phyloP scores from a whole-genome alignment of 2,113 vertebrate genomes.

The Cebus imitator region DNA sequence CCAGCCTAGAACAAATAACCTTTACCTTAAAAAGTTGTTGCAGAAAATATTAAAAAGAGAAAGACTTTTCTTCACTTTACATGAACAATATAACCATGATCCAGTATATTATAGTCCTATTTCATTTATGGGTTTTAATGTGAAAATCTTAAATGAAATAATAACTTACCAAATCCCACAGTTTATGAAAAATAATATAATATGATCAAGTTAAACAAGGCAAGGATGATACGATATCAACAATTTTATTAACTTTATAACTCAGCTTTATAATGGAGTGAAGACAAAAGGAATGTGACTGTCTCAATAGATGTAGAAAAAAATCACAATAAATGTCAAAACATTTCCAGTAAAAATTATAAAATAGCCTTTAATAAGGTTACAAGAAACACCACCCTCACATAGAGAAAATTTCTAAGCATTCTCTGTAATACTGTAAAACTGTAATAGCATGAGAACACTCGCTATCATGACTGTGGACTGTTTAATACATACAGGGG shows the following conservation, averaged over 20 bases:
- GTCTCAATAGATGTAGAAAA: background rate
- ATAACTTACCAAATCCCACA: background rate
- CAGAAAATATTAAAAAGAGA: background rate
- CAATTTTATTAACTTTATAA: background rate
- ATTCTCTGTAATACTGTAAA: background rate
- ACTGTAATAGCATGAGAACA: background rate
- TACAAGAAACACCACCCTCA: background rate
- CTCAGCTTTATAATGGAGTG: background rate
- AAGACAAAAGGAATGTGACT: background rate
- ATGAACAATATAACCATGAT: background rate
- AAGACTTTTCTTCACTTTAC: background rate
- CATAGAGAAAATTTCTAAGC: background rate
- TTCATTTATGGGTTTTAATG: background rate
- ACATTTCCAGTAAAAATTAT: background rate
- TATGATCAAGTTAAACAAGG: background rate
- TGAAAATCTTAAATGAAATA: background rate
- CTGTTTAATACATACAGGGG: background rate
- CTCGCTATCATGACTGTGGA: background rate
- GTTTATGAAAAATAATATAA: background rate
- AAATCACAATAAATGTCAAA: constrained; percentile 1
- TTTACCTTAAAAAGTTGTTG: background rate
- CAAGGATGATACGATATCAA: background rate
- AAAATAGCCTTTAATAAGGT: background rate
- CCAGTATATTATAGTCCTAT: background rate
- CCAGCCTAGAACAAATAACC: too few relatives aligned